Evolutionary conservation across 2,113 vertebrate genomes (phyloP), one percentile per base, ranked within the genome.

Genomic region (Amphilophus citrinellus): DNA sequence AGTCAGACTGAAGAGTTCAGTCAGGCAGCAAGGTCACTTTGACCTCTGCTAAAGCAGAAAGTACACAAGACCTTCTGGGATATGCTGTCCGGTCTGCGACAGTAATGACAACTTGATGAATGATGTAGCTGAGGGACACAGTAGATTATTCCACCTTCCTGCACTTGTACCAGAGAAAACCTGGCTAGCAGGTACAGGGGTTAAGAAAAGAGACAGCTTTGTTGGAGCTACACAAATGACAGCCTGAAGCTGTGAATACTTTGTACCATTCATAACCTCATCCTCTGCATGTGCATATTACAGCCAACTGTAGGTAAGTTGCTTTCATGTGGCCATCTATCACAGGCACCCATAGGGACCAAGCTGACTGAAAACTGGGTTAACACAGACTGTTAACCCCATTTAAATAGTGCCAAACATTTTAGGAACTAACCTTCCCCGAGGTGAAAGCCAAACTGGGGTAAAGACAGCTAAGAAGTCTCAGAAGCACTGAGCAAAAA

Each of bases 381-480:
- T 92, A 92, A 87, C 83, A 80, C 56, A 82, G 76, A 79, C 79
- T 47, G 80, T 94, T 93, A 95, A 93, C 94, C 94, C 90, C 88
- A 84, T 95, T 95, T 91, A 92, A 91, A 91, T 37, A 86, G 82
- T 73, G 82, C 61, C 84, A 90, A 86, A 88, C 56, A 14, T 84
- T 93, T 93, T 80, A 87, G 82, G 91, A 73, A 86, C 84, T 89
- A 90, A 93, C 89, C 92, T 92, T 93, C 91, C 95, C 94, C 11
- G 39, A 88, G 94, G 93, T 88, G 0, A 83, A 77, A 77, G 61
- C 11, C 76, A 91, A 95, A 94, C 89, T 93, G 80, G 94, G 91
- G 63, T 92, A 94, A 84, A 78, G 83, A 76, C 60, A 61, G 35
- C 59, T 2, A 3, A 58, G 18, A 86, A 73, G 13, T 75, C 87